A percentile compares a stretch with the other conserved stretches of the same genome.
Evolutionary conservation across 1,140 invertebrate genomes (phyloP).

Genomic region (Lordiphosa mommai): DNA sequence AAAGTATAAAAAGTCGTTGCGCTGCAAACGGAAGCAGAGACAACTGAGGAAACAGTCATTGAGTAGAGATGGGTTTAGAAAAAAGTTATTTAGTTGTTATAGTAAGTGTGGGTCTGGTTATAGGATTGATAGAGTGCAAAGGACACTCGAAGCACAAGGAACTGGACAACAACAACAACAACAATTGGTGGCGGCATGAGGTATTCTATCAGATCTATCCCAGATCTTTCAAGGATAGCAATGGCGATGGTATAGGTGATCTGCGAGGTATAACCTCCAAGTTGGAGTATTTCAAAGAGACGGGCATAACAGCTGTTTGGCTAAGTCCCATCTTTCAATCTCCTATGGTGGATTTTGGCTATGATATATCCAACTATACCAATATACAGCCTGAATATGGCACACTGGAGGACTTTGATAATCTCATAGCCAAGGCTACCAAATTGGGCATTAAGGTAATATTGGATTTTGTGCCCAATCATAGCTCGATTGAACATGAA

Average conservation of each 20-base stretch:
- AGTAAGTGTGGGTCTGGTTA: conserved; percentile 8
- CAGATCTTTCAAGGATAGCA: conserved; percentile 59
- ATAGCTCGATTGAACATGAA: conserved; percentile 85
- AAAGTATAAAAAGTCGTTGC: conserved; percentile 47
- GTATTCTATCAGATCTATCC: conserved; percentile 67
- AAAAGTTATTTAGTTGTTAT: conserved; percentile 12
- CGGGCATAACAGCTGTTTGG: conserved; percentile 83
- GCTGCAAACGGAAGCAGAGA: conserved; percentile 8
- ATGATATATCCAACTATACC: conserved; percentile 86
- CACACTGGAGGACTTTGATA: conserved; percentile 86
- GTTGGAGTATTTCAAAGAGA: conserved; percentile 81
- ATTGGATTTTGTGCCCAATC: conserved; percentile 83
- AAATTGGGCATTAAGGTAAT: conserved; percentile 62
- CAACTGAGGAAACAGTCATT: conserved; percentile 15
- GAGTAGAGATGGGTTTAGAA: conserved; percentile 25
- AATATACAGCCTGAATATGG: conserved; percentile 86
- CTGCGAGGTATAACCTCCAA: conserved; percentile 80
- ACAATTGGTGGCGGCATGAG: conserved; percentile 61
- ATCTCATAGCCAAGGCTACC: conserved; percentile 83
- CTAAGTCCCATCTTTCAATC: conserved; percentile 87
- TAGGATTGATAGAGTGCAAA: background rate
- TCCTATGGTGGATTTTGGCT: conserved; percentile 85
- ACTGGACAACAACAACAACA: conserved; percentile 18
- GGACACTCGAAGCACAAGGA: conserved; percentile 1
- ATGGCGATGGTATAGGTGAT: conserved; percentile 56